Base-by-base conservation (phyloP, 2,888 invertebrate genomes). In the Tupiocoris notatus region DNA sequence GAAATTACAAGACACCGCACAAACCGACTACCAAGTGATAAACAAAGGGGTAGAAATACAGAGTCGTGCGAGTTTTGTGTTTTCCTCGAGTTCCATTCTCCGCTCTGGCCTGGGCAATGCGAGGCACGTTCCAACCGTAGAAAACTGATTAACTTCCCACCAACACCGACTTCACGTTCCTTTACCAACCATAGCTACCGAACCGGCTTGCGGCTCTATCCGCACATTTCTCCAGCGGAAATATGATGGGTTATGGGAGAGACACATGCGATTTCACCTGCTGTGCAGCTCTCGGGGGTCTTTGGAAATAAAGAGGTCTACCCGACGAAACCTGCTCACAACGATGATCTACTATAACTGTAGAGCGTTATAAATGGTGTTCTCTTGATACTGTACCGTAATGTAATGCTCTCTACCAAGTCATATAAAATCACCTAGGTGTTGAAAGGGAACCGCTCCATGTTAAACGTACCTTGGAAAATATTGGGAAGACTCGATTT, bases 141-240 rank as follows among this genome's bases (percentile, higher is more conserved):
- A 67, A 67, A 67, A 67, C 67, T 39, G 67, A 67, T 67, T 67
- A 67, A 67, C 67, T 20, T n/a, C 59, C n/a, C 59, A 59, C 59
- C 59, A n/a, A 6, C 20, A 9, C 59, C 59, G 6, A n/a, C 59
- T 6, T 12, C 39, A 39, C 12, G 39, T 12, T 39, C 39, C 39
- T 7, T 7, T 7, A 12, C 12, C 39, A 7, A 39, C 39, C 39
- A 39, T 39, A 39, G 39, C 39, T 39, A 39, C 39, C 39, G 39
- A 39, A 39, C 39, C 39, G 39, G 39, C 39, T 39, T 39, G 39
- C 12, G 39, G 6, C 39, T 39, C 39, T 39, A 39, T 39, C 39
- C 39, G 39, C 39, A 39, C 39, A 39, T 39, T 39, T 39, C 39
- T 39, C 39, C 39, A 39, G 18, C 17, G 65, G 39, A 39, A 65